Percentiles rank a stretch among this genome's conserved stretches.
Conservation (phyloP, 2,797 vertebrate genomes). For the Pseudochirops cupreus region DNA sequence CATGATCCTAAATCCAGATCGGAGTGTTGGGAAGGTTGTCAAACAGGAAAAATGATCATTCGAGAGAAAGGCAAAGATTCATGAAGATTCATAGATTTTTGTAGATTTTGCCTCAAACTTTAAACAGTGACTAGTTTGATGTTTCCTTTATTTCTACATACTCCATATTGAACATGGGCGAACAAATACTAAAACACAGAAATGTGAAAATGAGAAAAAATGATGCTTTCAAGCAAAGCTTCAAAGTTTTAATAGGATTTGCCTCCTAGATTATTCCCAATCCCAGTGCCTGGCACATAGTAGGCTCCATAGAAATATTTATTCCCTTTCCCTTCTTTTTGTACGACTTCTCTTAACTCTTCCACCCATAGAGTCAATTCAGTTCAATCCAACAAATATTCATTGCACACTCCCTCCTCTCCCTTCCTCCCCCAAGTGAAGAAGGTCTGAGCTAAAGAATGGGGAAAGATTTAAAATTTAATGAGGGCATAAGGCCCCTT, state of each 20-base stretch:
- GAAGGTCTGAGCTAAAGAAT: not conserved
- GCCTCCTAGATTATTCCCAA: not conserved
- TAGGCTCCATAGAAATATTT: not conserved
- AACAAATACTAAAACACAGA: not conserved
- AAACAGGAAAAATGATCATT: too few species aligned
- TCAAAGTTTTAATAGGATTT: not conserved
- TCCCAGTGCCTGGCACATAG: not conserved
- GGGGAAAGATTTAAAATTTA: not conserved
- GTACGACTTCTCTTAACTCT: not conserved
- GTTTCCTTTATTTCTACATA: not conserved
- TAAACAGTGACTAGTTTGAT: not conserved
- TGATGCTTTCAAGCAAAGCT: not conserved
- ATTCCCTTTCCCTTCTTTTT: not conserved
- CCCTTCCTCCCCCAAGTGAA: not conserved
- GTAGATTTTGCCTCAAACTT: not conserved
- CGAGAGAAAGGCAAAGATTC: not conserved
- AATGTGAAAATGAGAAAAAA: conserved; percentile 1
- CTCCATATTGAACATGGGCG: not conserved
- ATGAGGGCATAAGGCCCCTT: not conserved
- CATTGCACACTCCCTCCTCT: not conserved
- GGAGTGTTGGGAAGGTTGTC: not conserved
- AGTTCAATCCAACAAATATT: not conserved
- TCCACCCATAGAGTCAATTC: not conserved
- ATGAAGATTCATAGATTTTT: not conserved
- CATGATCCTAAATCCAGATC: not conserved